Evolutionary conservation across 2,888 invertebrate species (phyloP).

Genomic region (Elegia similella): DNA sequence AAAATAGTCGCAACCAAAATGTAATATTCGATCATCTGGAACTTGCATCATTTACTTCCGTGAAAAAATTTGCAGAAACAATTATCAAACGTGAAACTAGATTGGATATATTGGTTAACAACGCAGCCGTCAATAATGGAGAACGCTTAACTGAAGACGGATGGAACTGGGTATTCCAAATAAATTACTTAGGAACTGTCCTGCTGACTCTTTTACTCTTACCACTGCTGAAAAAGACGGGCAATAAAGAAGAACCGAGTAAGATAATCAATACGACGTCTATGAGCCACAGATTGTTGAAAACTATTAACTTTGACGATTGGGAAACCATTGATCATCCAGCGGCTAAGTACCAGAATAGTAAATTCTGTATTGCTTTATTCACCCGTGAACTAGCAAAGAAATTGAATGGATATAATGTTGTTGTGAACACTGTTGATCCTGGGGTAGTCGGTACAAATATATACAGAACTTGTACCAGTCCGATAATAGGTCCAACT

Average conservation of each 20-base stretch:
- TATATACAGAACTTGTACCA: slow-evolving; percentile 16
- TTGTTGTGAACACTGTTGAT: slow-evolving; percentile 31
- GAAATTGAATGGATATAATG: background rate
- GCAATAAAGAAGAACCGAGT: slow-evolving; percentile 74
- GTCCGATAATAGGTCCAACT: slow-evolving; percentile 42
- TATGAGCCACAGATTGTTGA: slow-evolving; percentile 73
- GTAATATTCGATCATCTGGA: slow-evolving; percentile 85
- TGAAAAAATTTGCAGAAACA: slow-evolving; percentile 88
- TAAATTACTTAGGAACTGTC: slow-evolving; percentile 94
- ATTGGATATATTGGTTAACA: slow-evolving; percentile 89
- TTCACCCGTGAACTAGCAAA: slow-evolving; percentile 7
- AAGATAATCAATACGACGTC: slow-evolving; percentile 88
- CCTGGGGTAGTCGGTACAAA: slow-evolving; percentile 29
- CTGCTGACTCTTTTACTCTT: slow-evolving; percentile 90
- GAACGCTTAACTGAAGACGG: slow-evolving; percentile 85
- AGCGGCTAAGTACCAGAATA: slow-evolving; percentile 24
- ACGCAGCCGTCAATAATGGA: slow-evolving; percentile 86
- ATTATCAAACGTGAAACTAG: slow-evolving; percentile 84
- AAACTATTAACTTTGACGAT: background rate
- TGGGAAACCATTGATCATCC: slow-evolving; percentile 1
- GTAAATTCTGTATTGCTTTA: slow-evolving; percentile 5
- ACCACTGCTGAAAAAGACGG: slow-evolving; percentile 82
- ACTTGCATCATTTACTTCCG: slow-evolving; percentile 84
- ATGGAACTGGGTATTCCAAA: slow-evolving; percentile 90
- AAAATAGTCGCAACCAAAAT: slow-evolving; percentile 84